Evolutionary conservation across 1,140 invertebrate genomes (phyloP), one percentile per base, ranked within the genome.

Genomic region (Patella vulgata): DNA sequence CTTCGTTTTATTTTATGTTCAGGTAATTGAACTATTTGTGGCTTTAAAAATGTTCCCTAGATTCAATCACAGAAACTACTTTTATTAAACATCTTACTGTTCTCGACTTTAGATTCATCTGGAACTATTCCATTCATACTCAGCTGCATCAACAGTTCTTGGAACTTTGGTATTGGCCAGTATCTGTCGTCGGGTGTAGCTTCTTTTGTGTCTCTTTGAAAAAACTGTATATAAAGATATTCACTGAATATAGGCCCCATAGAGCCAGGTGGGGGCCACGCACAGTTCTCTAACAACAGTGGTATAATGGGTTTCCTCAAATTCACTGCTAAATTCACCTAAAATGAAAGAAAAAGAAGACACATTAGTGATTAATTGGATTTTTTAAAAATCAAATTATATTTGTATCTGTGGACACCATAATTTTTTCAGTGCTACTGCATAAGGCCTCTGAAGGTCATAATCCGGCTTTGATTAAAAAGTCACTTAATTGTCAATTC

Each of bases 201-300:
- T 43, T 78, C 75, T 43, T 57, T 53, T 57, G 60, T 39, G 33
- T 12, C 46, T 68, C 42, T 43, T 42, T 70, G 68, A 56, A 71
- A 78, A 54, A 79, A 79, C 25, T 77, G 56, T 39, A 81, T 73
- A 59, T 74, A 82, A 3, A 82, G 60, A 51, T 79, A 81, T 54
- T 82, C 81, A 44, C 76, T 78, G 64, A 82, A 80, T 19, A 82
- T 77, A n/a, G 81, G 81, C 17, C 80, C 80, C 77, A 82, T 81
- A 8, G 76, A 72, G 9, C 80, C 79, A n/a, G 63, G 47, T 17
- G 80, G 80, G 17, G 80, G 80, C 80, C 80, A 82, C 6, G 42
- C 21, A 63, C 74, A 71, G 47, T 75, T 77, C 58, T 82, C 80
- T 71, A 81, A 70, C 59, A 76, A 57, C 19, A 82, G 60, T 9